Evolutionary conservation across 2,797 vertebrate species (phyloP).

Genomic region (Parauchenoglanis punctatus): DNA sequence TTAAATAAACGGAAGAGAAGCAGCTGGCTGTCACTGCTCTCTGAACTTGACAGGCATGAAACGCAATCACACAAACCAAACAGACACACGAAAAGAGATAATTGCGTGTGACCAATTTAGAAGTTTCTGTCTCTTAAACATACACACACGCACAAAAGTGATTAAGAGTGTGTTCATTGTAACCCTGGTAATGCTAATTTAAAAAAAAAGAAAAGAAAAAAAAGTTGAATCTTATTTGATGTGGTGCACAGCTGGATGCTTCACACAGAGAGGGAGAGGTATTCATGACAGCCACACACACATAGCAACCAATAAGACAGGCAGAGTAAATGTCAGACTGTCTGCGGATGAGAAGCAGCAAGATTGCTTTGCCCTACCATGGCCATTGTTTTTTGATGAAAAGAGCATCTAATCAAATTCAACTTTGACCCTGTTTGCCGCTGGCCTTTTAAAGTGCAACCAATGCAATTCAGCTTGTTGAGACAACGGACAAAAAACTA

Average conservation of each 20-base stretch:
- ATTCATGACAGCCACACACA: constrained; percentile 1
- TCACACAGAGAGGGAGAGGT: constrained; percentile 1
- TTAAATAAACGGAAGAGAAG: constrained; percentile 31
- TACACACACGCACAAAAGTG: constrained; percentile 14
- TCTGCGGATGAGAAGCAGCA: constrained; percentile 11
- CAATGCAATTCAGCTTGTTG: constrained; percentile 10
- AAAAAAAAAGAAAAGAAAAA: background rate
- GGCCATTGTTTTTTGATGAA: background rate
- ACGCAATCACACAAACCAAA: background rate
- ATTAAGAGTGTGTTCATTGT: constrained; percentile 4
- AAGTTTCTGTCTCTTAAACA: constrained; percentile 6
- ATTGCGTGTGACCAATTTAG: constrained; percentile 9
- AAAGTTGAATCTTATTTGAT: constrained; percentile 18
- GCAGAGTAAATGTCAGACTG: constrained; percentile 32
- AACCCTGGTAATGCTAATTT: background rate
- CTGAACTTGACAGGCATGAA: constrained; percentile 29
- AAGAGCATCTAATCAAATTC: constrained; percentile 23
- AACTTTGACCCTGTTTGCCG: constrained; percentile 3
- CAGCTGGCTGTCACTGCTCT: constrained; percentile 34
- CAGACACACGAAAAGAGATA: background rate
- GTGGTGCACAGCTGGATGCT: constrained; percentile 30
- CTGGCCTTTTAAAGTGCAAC: background rate
- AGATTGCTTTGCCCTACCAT: background rate
- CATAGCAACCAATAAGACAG: constrained; percentile 2
- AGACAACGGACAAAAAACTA: background rate